These are phyloP conservation scores for Karalla daura DNA, from an alignment of 2,797 vertebrate species.

Conservation along the genomic window DNA sequence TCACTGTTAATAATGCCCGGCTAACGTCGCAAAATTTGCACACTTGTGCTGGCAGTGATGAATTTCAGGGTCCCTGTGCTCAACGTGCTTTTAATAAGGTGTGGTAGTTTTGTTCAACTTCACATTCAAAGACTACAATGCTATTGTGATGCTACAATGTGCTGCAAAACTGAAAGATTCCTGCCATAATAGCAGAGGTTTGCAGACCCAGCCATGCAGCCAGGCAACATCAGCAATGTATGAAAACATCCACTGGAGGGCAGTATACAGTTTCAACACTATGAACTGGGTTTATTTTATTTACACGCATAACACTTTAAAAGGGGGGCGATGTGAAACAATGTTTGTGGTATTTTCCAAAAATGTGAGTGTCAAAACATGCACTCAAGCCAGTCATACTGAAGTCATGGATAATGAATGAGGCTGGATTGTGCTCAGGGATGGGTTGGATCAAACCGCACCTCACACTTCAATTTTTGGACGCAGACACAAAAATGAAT, in stretches of 20 bases:
- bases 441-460: neutral
- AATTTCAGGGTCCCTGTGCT: conserved; percentile 85
- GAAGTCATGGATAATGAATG: neutral
- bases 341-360: neutral
- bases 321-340: neutral
- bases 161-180: conserved; percentile 4
- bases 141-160: conserved; percentile 2
- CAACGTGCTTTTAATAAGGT: conserved; percentile 58
- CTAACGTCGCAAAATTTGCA: conserved; percentile 88
- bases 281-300: conserved; percentile 10
- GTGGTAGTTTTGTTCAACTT: conserved; percentile 20
- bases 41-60: conserved; percentile 91
- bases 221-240: conserved; percentile 33
- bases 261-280: conserved; percentile 57
- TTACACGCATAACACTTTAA: conserved; percentile 1
- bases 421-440: neutral
- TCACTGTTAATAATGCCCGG: conserved; percentile 93
- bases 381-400: neutral
- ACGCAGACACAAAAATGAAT: neutral
- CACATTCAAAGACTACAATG: conserved; percentile 24
- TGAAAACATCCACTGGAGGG: conserved; percentile 79
- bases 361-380: neutral
- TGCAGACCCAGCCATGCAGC: neutral
- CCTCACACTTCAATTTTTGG: neutral
- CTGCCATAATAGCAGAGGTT: neutral